These are phyloP conservation scores for Aleiodes testaceus DNA, from an alignment of 2,888 invertebrate species.

Conservation along the genomic window DNA sequence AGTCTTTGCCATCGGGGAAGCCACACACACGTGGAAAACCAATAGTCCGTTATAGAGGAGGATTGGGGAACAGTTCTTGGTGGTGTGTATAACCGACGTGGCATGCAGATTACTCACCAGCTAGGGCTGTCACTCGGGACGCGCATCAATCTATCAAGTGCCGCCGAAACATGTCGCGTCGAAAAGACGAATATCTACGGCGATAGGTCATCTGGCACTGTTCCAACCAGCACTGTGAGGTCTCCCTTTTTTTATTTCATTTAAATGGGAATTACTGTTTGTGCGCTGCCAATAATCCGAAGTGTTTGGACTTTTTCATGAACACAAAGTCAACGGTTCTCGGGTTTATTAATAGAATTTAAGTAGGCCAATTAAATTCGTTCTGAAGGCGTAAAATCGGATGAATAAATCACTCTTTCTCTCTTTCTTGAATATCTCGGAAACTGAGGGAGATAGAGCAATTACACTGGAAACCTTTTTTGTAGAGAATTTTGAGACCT, in stretches of 20 bases:
- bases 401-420: no score
- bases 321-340: no score
- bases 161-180: slow-evolving; percentile 60
- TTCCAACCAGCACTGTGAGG: slow-evolving; percentile 51
- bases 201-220: slow-evolving; percentile 62
- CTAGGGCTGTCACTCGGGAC: slow-evolving; percentile 57
- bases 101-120: slow-evolving; percentile 58
- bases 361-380: no score
- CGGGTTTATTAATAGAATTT: no score
- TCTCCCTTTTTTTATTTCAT: not conserved
- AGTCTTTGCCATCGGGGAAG: not conserved
- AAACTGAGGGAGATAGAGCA: no score
- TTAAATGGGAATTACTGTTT: no score
- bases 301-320: no score
- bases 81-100: slow-evolving; percentile 36
- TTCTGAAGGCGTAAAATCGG: no score
- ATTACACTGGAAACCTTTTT: no score
- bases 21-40: slow-evolving; percentile 6
- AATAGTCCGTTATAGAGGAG: slow-evolving; percentile 7
- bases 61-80: not conserved
- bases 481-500: no score
- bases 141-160: slow-evolving; percentile 63
- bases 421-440: no score
- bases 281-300: no score
- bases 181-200: slow-evolving; percentile 65